Evolutionary conservation across 2,797 vertebrate genomes (phyloP), one percentile per base, ranked within the genome.

Genomic region (Esox lucius): DNA sequence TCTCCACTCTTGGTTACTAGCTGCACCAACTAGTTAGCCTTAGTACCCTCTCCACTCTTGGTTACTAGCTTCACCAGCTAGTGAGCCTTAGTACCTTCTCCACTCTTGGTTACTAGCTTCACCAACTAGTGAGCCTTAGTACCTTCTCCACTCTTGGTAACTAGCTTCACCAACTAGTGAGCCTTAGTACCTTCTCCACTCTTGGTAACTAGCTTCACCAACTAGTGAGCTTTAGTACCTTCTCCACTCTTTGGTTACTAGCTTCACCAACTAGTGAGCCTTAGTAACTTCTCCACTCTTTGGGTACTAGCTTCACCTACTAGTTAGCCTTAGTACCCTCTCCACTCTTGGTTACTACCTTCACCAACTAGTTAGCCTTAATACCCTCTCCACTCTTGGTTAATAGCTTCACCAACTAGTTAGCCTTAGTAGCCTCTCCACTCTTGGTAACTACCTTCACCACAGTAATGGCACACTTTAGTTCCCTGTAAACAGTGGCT

Each of bases 61-160:
- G 28, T 31, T 31, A 31, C 28, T 31, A 31, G 12, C 26, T 35
- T 33, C 26, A 31, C 31, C 28, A 2, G 31, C 28, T 31, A 31
- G 17, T 53, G 8, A 56, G n/a, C n/a, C n/a, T 56, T 22, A 31
- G 77, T 75, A 67, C 16, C 28, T 28, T 65, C 62, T 65, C 15
- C 24, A 31, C 13, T 28, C 3, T 31, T 31, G 28, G 28, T 31
- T 31, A 31, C 28, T 31, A 31, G 12, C 26, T 35, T 33, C 26
- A 31, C 31, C 28, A 2, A 31, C 28, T 31, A 31, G 17, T 53
- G 8, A 56, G n/a, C n/a, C n/a, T 56, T 22, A 31, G 77, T 75
- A 67, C 16, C 28, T 28, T 65, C 62, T 65, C 15, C 24, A 31
- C 13, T 28, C 3, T 31, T 31, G 28, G 28, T 31, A 31, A 31